Percentiles rank a stretch among this genome's conserved stretches.
phyloP scores from a whole-genome alignment of 2,797 vertebrate genomes.

The Semaprochilodus insignis region DNA sequence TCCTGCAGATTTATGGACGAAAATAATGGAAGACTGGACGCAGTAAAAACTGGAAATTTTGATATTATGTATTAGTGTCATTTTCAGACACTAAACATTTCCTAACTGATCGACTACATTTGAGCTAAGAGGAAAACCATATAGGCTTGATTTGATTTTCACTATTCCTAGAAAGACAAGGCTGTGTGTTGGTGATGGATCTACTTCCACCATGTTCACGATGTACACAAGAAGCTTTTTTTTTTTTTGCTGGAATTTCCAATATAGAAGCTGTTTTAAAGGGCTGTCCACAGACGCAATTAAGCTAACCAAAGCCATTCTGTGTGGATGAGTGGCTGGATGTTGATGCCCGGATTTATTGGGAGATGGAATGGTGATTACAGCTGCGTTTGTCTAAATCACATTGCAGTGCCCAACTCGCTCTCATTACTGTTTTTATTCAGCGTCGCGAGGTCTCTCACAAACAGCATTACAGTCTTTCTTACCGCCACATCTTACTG shows the following conservation, averaged over 20 bases:
- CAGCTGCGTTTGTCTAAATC: neutral
- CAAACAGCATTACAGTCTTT: neutral
- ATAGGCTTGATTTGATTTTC: no score
- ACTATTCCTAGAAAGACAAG: no score
- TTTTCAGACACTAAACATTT: no score
- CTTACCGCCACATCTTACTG: neutral
- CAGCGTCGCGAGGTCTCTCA: neutral
- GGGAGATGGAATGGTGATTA: neutral
- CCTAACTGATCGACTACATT: no score
- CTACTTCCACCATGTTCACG: no score
- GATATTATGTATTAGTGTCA: no score
- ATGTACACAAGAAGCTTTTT: neutral
- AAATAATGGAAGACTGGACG: no score
- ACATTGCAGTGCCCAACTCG: neutral
- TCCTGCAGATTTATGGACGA: no score
- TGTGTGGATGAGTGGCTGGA: neutral
- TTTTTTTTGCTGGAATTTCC: neutral
- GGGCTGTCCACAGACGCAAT: slow-evolving; percentile 52
- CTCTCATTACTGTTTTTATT: slow-evolving; percentile 4
- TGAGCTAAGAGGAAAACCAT: no score
- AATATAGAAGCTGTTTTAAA: slow-evolving; percentile 34
- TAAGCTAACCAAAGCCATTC: slow-evolving; percentile 10
- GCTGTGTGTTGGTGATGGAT: no score
- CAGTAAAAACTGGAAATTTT: no score
- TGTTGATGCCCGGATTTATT: slow-evolving; percentile 3